A percentile compares a stretch with the other conserved stretches of the same genome.
Conservation (phyloP, 37 sponge, comb jelly and placozoan genomes). For the Mnemiopsis leidyi region DNA sequence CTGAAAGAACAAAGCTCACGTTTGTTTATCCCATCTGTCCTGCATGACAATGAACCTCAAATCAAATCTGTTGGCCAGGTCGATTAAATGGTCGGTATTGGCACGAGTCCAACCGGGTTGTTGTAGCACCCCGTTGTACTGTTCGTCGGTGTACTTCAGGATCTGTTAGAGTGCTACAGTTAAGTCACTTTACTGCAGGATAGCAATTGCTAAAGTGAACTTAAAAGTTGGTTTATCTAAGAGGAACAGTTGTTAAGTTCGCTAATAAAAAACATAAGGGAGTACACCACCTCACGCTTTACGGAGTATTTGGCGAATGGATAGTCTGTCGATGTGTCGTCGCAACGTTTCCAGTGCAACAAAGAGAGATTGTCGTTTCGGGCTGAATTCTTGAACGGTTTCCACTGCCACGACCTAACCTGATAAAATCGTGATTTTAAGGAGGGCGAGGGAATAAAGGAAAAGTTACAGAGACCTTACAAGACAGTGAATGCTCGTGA, state of each 20-base stretch:
- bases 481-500: too few relatives aligned
- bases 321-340: constrained; percentile 81
- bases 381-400: constrained; percentile 88
- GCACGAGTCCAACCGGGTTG: constrained; percentile 59
- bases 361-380: constrained; percentile 74
- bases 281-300: constrained; percentile 31
- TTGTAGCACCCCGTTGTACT: constrained; percentile 57
- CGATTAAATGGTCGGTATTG: constrained; percentile 52
- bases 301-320: constrained; percentile 76
- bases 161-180: not conserved
- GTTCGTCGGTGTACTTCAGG: constrained; percentile 50
- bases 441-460: too few relatives aligned
- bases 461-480: too few relatives aligned
- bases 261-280: too few relatives aligned
- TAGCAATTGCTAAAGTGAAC: not conserved
- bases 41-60: constrained; percentile 33
- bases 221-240: too few relatives aligned
- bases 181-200: not conserved
- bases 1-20: not conserved
- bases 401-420: constrained; percentile 91
- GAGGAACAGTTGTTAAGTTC: too few relatives aligned
- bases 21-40: constrained; percentile 14
- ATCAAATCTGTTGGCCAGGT: constrained; percentile 48
- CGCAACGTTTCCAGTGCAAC: constrained; percentile 84
- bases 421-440: too few relatives aligned